Evolutionary conservation across 2,888 invertebrate species (phyloP), one percentile per base, ranked within the genome.

Genomic region (Mythimna pallens): DNA sequence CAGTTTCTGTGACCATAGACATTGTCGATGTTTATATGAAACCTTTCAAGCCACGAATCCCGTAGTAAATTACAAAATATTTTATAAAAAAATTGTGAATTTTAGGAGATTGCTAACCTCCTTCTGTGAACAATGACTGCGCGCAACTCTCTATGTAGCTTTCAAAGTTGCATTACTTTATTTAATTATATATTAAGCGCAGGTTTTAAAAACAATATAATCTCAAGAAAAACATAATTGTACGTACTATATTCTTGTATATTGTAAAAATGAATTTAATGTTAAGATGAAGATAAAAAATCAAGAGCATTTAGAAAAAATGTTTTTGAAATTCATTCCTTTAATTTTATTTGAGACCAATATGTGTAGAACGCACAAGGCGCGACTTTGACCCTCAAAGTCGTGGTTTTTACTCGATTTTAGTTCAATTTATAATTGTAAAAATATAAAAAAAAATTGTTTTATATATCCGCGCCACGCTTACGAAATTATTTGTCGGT

Each of bases 171-270:
- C 88, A 87, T 84, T 67, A 72, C 80, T 84, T 81, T 86, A 69
- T 87, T 86, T 88, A 87, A 86, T 82, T 82, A 81, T 83, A 81
- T 84, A 71, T 71, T 89, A 89, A 89, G 89, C 86, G 88, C 91
- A 90, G 89, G 88, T 89, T 81, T 83, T 80, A 72, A 78, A 80
- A 85, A 86, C 86, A 85, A 84, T 89, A 92, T 93, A 94, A 94
- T 94, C 94, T 94, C 94, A 94, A 82, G 78, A 86, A 90, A 86
- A 85, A 89, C 90, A 90, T 88, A 88, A 91, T 91, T 90, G 87
- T 92, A 91, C 89, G 91, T 92, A 91, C 89, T 93, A 93, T 94
- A 94, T 94, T 94, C 94, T 94, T 94, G 94, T 94, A 94, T 94
- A 93, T 93, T 94, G 93, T 94, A 93, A 94, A 93, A 89, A 85